These are phyloP conservation scores for Ceyx margarethae DNA, from an alignment of 2,113 vertebrate genomes.

Conservation along the genomic window DNA sequence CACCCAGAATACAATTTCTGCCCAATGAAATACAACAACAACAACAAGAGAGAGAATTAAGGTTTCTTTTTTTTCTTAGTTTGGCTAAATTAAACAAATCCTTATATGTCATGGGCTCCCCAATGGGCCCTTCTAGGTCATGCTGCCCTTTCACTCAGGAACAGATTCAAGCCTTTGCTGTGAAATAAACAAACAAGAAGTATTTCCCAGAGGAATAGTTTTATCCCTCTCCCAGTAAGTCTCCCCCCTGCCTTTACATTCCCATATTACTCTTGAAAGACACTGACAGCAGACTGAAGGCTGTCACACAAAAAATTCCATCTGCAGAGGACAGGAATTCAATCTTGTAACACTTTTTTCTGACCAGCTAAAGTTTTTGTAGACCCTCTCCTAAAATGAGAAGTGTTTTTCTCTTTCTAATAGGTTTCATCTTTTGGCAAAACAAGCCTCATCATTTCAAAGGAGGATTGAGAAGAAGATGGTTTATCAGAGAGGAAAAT, in stretches of 20 bases:
- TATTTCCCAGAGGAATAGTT: slow-evolving; percentile 19
- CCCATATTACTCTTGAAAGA: background rate
- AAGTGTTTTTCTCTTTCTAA: background rate
- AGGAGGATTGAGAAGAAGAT: background rate
- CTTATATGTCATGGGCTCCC: background rate
- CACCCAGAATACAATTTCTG: background rate
- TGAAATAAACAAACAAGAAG: slow-evolving; percentile 17
- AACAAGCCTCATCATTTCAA: background rate
- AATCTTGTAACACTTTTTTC: slow-evolving; percentile 20
- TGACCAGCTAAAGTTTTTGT: background rate
- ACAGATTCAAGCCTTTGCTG: background rate
- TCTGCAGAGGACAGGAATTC: slow-evolving; percentile 5
- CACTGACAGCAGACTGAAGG: slow-evolving; percentile 35
- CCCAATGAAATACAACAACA: background rate
- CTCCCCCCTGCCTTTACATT: background rate
- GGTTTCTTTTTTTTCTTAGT: background rate
- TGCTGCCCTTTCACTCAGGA: background rate
- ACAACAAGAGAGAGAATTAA: background rate
- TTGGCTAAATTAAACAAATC: background rate
- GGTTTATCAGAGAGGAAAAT: background rate
- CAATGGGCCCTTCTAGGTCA: background rate
- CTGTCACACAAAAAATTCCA: slow-evolving; percentile 40
- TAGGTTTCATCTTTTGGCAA: background rate
- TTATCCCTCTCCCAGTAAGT: background rate
- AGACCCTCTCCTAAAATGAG: background rate